Evolutionary conservation across 2,888 invertebrate species (phyloP).

Genomic region (Venustoraphidia nigricollis): DNA sequence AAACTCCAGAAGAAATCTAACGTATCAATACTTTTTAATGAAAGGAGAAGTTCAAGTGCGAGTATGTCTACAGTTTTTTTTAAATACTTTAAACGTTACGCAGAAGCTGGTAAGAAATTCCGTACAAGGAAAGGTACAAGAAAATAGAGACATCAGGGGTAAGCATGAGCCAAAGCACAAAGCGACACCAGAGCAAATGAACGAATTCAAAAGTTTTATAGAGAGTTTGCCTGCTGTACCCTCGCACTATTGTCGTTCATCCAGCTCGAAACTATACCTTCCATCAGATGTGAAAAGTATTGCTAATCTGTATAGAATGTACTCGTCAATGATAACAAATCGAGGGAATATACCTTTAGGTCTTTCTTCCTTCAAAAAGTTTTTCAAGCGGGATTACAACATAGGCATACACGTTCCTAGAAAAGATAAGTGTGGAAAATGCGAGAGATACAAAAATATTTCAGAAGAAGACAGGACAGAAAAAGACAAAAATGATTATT

Average conservation of each 20-base stretch:
- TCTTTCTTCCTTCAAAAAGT: constrained; percentile 3
- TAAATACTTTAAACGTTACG: too few species aligned
- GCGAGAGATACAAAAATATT: too few species aligned
- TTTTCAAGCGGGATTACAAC: constrained; percentile 7
- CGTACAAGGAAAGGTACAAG: too few species aligned
- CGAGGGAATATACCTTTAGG: constrained; percentile 3
- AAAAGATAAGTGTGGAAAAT: constrained; percentile 4
- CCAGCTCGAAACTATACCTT: constrained; percentile 7
- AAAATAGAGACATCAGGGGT: too few species aligned
- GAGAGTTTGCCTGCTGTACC: constrained; percentile 7
- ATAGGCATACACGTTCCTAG: constrained; percentile 11
- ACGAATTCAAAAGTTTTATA: constrained; percentile 7
- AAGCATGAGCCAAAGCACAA: constrained; percentile 7
- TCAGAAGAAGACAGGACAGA: neutral
- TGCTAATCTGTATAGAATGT: constrained; percentile 5
- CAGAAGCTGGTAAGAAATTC: too few species aligned
- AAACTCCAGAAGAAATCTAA: too few species aligned
- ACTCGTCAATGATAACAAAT: constrained; percentile 3
- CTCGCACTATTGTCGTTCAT: constrained; percentile 7
- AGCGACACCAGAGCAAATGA: constrained; percentile 6
- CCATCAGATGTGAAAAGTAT: constrained; percentile 7
- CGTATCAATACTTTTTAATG: too few species aligned
- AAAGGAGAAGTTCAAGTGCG: too few species aligned
- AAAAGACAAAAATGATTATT: constrained; percentile 3
- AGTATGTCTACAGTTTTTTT: too few species aligned